Conservation (phyloP, 2,888 invertebrate species). For the Hirtodrosophila histrioides region DNA sequence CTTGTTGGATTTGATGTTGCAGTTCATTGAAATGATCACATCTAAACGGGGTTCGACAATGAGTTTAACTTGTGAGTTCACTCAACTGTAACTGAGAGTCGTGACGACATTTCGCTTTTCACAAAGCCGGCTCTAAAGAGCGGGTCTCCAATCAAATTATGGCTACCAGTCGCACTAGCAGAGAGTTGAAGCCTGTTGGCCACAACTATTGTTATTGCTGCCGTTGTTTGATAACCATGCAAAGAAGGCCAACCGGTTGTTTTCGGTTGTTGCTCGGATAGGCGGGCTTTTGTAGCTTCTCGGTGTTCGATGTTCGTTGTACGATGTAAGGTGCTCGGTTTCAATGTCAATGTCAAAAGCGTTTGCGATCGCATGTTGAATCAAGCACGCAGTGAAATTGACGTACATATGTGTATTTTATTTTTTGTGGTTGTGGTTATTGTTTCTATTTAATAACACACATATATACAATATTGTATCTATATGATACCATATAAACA, state of each 20-base stretch:
- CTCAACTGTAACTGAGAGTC: conserved; percentile 62
- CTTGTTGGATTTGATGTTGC: conserved; percentile 32
- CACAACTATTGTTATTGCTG: conserved; percentile 16
- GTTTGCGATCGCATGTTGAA: conserved; percentile 69
- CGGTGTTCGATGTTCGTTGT: conserved; percentile 11
- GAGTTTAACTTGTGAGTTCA: conserved; percentile 53
- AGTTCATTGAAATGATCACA: conserved; percentile 60
- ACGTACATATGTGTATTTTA: conserved; percentile 29
- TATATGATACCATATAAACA: conserved; percentile 4
- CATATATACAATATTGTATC: background rate
- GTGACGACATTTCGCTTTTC: conserved; percentile 49
- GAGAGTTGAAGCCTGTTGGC: conserved; percentile 22
- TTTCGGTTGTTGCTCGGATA: conserved; percentile 23
- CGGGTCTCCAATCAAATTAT: conserved; percentile 18
- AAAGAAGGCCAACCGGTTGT: conserved; percentile 73
- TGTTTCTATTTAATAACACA: conserved; percentile 38
- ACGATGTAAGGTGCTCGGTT: conserved; percentile 49
- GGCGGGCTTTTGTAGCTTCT: conserved; percentile 19
- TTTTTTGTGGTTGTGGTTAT: conserved; percentile 14
- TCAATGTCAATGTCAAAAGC: conserved; percentile 75
- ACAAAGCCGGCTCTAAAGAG: conserved; percentile 22
- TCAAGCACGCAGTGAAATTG: conserved; percentile 59
- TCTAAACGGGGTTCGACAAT: conserved; percentile 5
- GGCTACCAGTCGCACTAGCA: conserved; percentile 23
- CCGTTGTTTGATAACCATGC: conserved; percentile 42